Evolutionary conservation across 2,797 vertebrate species (phyloP), one percentile per base, ranked within the genome.

Genomic region (Acridotheres tristis): DNA sequence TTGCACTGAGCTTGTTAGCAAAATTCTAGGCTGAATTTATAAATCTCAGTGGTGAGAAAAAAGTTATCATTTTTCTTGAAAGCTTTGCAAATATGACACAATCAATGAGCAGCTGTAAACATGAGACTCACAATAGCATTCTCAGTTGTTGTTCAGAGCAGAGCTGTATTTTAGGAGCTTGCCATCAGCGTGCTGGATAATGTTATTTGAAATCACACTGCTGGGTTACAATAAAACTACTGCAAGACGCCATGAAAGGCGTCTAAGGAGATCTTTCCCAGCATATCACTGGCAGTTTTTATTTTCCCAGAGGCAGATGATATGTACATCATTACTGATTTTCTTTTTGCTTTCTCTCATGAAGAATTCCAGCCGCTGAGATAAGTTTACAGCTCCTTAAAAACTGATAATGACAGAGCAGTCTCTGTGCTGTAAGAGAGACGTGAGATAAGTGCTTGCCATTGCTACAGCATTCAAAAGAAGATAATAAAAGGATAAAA

Each of bases 251-350:
- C 90, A 90, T 93, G 68, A 89, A 96, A 94, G 94, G 89, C 74
- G 71, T 77, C 94, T 91, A 57, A 92, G 77, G 92, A 95, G 85
- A 91, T 92, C 87, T 96, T 96, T 96, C 95, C 94, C 95, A 96
- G 95, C 88, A 6, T 96, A 96, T 97, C 97, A 95, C 96, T 97
- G 95, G 95, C 94, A 85, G 84, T 58, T 94, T 89, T 89, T 96
- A 86, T 93, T 97, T 97, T 96, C 95, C 96, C 91, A 95, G 88
- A 83, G 92, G 96, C 95, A 94, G 94, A 96, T 92, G 93, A 96
- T 94, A 91, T 43, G 84, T 97, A 89, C 79, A 91, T 95, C 85
- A 66, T 86, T 95, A 82, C 95, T 85, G 94, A 32, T 20, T 79
- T 85, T 59, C 90, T 67, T 58, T 73, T 61, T 14, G 18, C 38